A percentile compares a stretch with the other conserved stretches of the same genome.
These are phyloP conservation scores for Archaeoteleia sp. DNA, from an alignment of 2,888 invertebrate genomes.

Conservation along the genomic window DNA sequence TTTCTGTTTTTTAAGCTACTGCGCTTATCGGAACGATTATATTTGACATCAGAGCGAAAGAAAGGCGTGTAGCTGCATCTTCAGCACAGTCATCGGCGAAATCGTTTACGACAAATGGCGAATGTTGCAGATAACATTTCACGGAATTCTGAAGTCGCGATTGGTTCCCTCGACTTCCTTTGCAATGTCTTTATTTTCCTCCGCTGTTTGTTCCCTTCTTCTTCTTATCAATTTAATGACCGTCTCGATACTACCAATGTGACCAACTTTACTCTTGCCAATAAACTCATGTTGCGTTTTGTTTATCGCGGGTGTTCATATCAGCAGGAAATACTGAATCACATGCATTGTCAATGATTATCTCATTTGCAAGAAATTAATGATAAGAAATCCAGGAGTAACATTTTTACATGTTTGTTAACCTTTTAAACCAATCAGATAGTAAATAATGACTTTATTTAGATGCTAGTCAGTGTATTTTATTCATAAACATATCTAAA, in stretches of 20 bases:
- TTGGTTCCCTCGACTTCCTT: constrained; percentile 4
- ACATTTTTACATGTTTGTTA: too few species aligned
- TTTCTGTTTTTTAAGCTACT: constrained; percentile 25
- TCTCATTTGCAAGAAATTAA: neutral
- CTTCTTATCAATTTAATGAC: constrained; percentile 44
- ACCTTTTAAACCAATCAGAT: too few species aligned
- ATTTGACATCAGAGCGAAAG: constrained; percentile 28
- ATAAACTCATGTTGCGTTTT: neutral
- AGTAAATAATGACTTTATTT: too few species aligned
- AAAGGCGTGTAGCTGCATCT: constrained; percentile 32
- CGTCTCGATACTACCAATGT: constrained; percentile 18
- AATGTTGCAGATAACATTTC: constrained; percentile 27
- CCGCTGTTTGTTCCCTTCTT: constrained; percentile 8
- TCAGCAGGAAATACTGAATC: too few species aligned
- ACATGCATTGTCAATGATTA: neutral
- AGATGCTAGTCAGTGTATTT: too few species aligned
- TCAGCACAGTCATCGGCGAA: constrained; percentile 16
- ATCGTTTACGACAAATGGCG: constrained; percentile 16
- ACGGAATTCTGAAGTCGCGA: constrained; percentile 25
- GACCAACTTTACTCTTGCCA: constrained; percentile 7
- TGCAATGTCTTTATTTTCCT: constrained; percentile 34
- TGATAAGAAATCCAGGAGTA: too few species aligned
- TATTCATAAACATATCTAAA: too few species aligned
- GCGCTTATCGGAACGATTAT: constrained; percentile 40
- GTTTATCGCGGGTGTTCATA: neutral